A percentile compares a stretch with the other conserved stretches of the same genome.
Evolutionary conservation across 2,888 invertebrate genomes (phyloP).

Genomic region (Meiosimyza decipiens): DNA sequence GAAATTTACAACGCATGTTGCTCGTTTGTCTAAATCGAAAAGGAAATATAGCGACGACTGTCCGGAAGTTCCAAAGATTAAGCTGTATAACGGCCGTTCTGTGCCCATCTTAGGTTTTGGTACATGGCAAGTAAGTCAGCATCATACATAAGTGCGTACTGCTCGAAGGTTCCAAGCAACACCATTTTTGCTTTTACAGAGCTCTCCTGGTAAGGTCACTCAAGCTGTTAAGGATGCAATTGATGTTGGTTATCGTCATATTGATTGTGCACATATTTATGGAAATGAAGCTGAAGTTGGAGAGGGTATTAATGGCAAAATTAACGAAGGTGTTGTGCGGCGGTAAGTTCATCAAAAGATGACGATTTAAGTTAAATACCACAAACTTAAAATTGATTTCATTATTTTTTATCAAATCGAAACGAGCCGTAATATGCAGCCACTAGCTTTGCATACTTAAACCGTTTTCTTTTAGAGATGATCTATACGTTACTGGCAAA

Average conservation of each 20-base stretch:
- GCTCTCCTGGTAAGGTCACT: conserved; percentile 75
- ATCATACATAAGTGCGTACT: too few species aligned
- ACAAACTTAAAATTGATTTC: too few species aligned
- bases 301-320: conserved; percentile 73
- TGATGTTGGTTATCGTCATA: conserved; percentile 81
- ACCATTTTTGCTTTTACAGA: conserved; percentile 52
- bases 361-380: too few species aligned
- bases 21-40: too few species aligned
- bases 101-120: conserved; percentile 81
- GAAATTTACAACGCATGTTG: too few species aligned
- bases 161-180: too few species aligned
- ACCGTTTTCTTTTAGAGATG: too few species aligned
- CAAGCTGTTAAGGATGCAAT: conserved; percentile 80
- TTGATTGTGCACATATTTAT: conserved; percentile 80
- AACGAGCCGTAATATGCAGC: too few species aligned
- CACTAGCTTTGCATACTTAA: too few species aligned
- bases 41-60: too few species aligned
- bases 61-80: conserved; percentile 68
- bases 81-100: conserved; percentile 73
- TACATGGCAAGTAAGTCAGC: conserved; percentile 78
- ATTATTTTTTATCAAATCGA: too few species aligned
- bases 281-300: conserved; percentile 82
- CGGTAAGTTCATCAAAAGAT: conserved; percentile 64
- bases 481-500: conserved; percentile 66
- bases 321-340: conserved; percentile 75